Percentiles rank a stretch among this genome's conserved stretches.
Evolutionary conservation across 2,888 invertebrate genomes (phyloP).

Genomic region (Punctoribates punctum): DNA sequence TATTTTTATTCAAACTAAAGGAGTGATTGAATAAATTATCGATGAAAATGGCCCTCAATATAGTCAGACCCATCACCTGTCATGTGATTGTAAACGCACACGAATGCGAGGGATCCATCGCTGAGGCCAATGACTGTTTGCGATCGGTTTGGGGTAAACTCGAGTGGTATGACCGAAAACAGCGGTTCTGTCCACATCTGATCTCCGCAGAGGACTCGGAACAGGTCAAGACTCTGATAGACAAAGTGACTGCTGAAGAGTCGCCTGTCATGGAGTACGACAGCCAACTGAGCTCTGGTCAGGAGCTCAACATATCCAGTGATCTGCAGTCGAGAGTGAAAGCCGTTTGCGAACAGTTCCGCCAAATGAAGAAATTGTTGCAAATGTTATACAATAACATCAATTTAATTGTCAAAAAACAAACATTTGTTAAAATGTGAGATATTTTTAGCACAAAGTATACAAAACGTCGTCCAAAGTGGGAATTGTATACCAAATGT

Average conservation of each 20-base stretch:
- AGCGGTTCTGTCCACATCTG: conserved; percentile 38
- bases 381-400: conserved; percentile 12
- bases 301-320: background rate
- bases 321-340: conserved; percentile 19
- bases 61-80: background rate
- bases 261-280: conserved; percentile 33
- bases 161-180: conserved; percentile 41
- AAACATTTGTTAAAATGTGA: background rate
- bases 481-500: background rate
- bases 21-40: too few species aligned
- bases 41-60: too few species aligned
- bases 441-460: background rate
- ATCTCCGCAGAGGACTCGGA: conserved; percentile 28
- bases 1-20: too few species aligned
- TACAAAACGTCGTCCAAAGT: background rate
- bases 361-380: conserved; percentile 27
- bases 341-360: conserved; percentile 14
- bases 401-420: background rate
- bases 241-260: conserved; percentile 29
- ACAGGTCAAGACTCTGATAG: conserved; percentile 12
- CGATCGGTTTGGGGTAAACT: conserved; percentile 37
- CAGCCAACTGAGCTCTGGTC: background rate
- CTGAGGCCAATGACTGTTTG: conserved; percentile 40
- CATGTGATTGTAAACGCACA: conserved; percentile 14
- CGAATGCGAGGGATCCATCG: conserved; percentile 41